Evolutionary conservation across 2,113 vertebrate species (phyloP).

Genomic region (Phylloscopus trochiloides): DNA sequence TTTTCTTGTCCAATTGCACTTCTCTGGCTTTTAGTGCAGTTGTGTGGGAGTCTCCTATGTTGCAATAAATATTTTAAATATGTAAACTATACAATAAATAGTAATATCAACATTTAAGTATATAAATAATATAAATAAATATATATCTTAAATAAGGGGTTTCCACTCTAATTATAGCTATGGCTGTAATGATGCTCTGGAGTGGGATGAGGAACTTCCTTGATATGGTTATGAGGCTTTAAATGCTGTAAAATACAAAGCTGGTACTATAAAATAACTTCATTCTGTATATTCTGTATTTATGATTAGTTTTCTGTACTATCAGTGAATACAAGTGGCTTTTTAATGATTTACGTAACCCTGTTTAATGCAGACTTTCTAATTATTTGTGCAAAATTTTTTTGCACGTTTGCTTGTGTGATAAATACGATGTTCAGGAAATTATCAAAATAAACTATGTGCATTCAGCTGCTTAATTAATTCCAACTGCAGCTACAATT

Average conservation of each 20-base stretch:
- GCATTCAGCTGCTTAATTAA: not conserved
- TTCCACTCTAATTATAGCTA: not conserved
- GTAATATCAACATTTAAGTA: not conserved
- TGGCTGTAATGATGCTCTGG: not conserved
- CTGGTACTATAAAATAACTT: not conserved
- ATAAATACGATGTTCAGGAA: not conserved
- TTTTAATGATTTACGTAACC: not conserved
- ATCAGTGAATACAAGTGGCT: not conserved
- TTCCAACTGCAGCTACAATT: not conserved
- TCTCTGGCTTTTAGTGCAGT: not conserved
- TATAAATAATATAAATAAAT: not conserved
- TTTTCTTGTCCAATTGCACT: not conserved
- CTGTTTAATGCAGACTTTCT: not conserved
- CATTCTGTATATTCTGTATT: not conserved
- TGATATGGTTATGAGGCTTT: not conserved
- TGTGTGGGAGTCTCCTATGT: not conserved
- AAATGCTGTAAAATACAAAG: not conserved
- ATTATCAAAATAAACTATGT: not conserved
- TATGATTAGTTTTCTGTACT: not conserved
- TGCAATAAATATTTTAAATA: not conserved
- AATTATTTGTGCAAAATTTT: not conserved
- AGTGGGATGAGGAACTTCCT: not conserved
- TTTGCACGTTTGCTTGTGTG: not conserved
- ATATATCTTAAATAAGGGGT: not conserved
- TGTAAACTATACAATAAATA: not conserved